Evolutionary conservation across 2,113 vertebrate genomes (phyloP).

Genomic region (Cinclus cinclus): DNA sequence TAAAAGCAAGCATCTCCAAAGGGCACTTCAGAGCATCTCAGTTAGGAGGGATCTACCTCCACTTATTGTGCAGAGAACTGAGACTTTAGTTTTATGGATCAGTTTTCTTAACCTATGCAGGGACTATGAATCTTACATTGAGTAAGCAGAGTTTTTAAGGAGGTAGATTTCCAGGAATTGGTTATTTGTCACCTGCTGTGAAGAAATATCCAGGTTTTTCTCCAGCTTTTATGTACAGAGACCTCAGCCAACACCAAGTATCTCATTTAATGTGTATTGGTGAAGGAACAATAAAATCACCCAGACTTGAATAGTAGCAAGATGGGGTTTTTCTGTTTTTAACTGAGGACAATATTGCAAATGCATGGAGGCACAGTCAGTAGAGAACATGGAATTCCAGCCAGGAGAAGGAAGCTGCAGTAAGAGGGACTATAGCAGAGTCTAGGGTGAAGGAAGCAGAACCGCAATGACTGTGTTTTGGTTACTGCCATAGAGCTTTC

Average conservation of each 20-base stretch:
- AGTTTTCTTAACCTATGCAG: background rate
- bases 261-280: background rate
- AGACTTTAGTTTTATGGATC: background rate
- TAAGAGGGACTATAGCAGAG: background rate
- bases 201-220: background rate
- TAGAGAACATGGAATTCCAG: background rate
- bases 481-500: background rate
- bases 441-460: background rate
- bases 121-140: background rate
- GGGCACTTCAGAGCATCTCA: background rate
- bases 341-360: background rate
- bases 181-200: background rate
- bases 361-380: background rate
- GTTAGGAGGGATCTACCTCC: background rate
- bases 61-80: background rate
- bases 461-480: background rate
- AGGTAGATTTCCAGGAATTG: background rate
- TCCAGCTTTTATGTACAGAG: background rate
- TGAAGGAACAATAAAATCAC: background rate
- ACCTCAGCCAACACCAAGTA: background rate
- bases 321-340: background rate
- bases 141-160: background rate
- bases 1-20: slow-evolving; percentile 40
- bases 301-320: background rate
- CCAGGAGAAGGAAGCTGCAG: background rate